These are phyloP conservation scores for Etheostoma spectabile DNA, from an alignment of 2,113 vertebrate species.

Conservation along the genomic window DNA sequence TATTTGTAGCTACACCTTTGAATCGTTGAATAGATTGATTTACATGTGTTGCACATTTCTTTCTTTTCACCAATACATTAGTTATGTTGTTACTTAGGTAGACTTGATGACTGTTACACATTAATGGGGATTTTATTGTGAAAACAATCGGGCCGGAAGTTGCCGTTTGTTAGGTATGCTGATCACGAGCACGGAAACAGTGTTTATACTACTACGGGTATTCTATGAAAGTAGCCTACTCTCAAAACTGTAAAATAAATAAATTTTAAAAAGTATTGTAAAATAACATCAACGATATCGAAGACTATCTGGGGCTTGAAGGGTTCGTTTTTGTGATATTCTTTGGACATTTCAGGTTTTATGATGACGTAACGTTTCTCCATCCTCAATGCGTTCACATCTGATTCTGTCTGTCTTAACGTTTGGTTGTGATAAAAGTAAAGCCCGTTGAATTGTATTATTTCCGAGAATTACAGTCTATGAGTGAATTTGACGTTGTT, in stretches of 20 bases:
- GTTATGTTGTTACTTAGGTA: no score
- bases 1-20: no score
- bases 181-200: slow-evolving; percentile 27
- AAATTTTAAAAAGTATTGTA: neutral
- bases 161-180: neutral
- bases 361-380: neutral
- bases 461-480: no score
- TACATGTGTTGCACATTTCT: no score
- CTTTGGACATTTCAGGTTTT: neutral
- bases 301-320: neutral
- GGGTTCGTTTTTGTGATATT: slow-evolving; percentile 20
- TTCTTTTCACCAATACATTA: no score
- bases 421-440: neutral
- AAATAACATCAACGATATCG: neutral
- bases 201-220: neutral
- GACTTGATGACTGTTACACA: no score
- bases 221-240: neutral
- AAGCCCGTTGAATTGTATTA: neutral
- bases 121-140: slow-evolving; percentile 55
- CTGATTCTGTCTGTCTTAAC: neutral
- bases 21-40: no score
- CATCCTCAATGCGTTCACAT: neutral
- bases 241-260: neutral
- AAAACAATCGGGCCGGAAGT: slow-evolving; percentile 48
- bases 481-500: neutral